A percentile compares a stretch with the other conserved stretches of the same genome.
These are phyloP conservation scores for Prinia subflava DNA, from an alignment of 2,113 vertebrate genomes.

Conservation along the genomic window DNA sequence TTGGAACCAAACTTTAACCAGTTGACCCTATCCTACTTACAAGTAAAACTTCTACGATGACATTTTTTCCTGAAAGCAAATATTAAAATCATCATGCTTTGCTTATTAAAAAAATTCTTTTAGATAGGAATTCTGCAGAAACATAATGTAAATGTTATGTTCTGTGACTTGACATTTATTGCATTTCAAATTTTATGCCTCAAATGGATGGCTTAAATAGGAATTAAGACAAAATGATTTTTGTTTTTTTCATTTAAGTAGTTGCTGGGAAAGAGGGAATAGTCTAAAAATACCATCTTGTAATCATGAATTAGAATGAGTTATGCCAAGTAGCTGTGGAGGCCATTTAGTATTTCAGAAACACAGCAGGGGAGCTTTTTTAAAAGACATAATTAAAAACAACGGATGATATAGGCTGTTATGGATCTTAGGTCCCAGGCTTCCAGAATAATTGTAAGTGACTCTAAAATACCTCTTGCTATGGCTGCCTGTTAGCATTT, in stretches of 20 bases:
- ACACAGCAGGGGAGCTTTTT: constrained; percentile 72
- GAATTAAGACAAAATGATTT: neutral
- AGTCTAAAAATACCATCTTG: constrained; percentile 61
- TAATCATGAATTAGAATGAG: constrained; percentile 72
- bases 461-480: constrained; percentile 44
- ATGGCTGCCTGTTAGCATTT: constrained; percentile 14
- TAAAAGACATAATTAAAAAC: constrained; percentile 76
- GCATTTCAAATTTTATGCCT: neutral
- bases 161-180: neutral
- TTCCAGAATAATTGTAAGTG: constrained; percentile 65
- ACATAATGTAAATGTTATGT: neutral
- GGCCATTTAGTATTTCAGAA: constrained; percentile 74
- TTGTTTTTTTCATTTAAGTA: neutral
- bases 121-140: neutral
- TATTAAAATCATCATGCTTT: neutral
- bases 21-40: neutral
- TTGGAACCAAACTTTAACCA: neutral
- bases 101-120: neutral
- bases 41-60: neutral
- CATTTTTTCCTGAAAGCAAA: neutral
- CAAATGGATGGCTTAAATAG: neutral
- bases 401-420: constrained; percentile 67
- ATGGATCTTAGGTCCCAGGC: constrained; percentile 62
- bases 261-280: constrained; percentile 56
- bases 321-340: constrained; percentile 68